Percentiles rank a stretch among this genome's conserved stretches.
Conservation (phyloP, 2,888 invertebrate genomes). For the Toxonevra muliebris region DNA sequence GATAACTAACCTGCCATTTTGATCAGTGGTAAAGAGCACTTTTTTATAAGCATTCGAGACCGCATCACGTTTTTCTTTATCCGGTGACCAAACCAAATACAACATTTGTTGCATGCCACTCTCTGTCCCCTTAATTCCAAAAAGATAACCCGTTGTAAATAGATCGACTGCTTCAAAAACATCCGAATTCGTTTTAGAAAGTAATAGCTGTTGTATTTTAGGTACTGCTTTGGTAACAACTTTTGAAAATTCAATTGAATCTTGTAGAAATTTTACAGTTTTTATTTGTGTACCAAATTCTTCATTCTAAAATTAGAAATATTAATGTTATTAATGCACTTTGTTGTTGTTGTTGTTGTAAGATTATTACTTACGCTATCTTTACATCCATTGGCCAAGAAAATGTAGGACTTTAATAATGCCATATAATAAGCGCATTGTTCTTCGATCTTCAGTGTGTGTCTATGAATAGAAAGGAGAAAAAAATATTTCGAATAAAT, state of each 20-base stretch:
- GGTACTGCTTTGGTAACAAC: conserved; percentile 66
- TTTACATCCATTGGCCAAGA: conserved; percentile 56
- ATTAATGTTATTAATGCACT: background rate
- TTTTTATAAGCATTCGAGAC: conserved; percentile 79
- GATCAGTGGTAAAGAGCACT: conserved; percentile 63
- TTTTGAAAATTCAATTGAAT: conserved; percentile 68
- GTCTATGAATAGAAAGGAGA: conserved; percentile 41
- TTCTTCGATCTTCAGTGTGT: conserved; percentile 54
- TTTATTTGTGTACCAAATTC: conserved; percentile 70
- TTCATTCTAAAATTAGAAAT: conserved; percentile 60
- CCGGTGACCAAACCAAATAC: conserved; percentile 81
- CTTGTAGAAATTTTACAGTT: conserved; percentile 78
- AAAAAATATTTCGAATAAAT: background rate
- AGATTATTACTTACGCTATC: conserved; percentile 54
- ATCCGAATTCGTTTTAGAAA: conserved; percentile 79
- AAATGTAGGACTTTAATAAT: conserved; percentile 59
- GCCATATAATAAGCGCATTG: conserved; percentile 58
- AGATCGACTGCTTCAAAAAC: conserved; percentile 90
- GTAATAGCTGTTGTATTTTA: conserved; percentile 77
- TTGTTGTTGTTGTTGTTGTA: background rate
- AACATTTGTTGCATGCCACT: conserved; percentile 80
- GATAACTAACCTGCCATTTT: conserved; percentile 49
- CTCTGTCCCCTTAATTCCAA: conserved; percentile 78
- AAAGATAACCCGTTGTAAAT: conserved; percentile 82
- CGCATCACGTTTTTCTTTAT: conserved; percentile 76